phyloP scores from a whole-genome alignment of 2,888 invertebrate genomes.

The Unio pictorum region DNA sequence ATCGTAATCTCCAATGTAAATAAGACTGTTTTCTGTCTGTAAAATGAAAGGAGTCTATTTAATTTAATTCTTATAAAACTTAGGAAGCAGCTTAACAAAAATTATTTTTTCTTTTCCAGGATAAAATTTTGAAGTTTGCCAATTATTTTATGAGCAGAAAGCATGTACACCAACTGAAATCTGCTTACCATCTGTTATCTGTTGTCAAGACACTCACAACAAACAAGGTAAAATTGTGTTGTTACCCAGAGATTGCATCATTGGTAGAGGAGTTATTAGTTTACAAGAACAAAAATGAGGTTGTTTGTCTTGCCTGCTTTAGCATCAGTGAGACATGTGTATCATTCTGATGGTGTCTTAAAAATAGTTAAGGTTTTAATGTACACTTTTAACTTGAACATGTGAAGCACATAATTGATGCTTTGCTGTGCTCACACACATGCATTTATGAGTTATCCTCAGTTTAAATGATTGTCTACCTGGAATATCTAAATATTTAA shows the following conservation, averaged over 20 bases:
- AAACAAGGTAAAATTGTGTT: conserved; percentile 76
- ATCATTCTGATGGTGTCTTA: no score
- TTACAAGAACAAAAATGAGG: no score
- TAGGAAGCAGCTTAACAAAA: neutral
- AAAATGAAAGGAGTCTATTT: neutral
- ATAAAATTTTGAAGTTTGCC: conserved; percentile 89
- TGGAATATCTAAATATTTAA: no score
- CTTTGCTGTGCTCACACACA: no score
- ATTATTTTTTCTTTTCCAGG: conserved; percentile 63
- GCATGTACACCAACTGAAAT: conserved; percentile 89
- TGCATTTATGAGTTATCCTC: no score
- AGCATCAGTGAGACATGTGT: no score
- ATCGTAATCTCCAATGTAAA: no score
- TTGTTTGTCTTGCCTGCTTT: no score
- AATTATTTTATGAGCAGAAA: conserved; percentile 91
- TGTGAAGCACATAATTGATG: no score
- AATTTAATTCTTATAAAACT: neutral
- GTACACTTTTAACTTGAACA: no score
- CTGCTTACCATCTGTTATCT: conserved; percentile 86
- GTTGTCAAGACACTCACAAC: conserved; percentile 81
- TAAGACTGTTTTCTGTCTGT: neutral
- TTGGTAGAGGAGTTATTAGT: neutral
- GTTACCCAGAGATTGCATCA: neutral
- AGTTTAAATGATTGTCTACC: no score
- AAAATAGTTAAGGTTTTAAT: no score